A percentile compares a stretch with the other conserved stretches of the same genome.
phyloP scores from a whole-genome alignment of 2,797 vertebrate species.

The Potorous gilbertii region DNA sequence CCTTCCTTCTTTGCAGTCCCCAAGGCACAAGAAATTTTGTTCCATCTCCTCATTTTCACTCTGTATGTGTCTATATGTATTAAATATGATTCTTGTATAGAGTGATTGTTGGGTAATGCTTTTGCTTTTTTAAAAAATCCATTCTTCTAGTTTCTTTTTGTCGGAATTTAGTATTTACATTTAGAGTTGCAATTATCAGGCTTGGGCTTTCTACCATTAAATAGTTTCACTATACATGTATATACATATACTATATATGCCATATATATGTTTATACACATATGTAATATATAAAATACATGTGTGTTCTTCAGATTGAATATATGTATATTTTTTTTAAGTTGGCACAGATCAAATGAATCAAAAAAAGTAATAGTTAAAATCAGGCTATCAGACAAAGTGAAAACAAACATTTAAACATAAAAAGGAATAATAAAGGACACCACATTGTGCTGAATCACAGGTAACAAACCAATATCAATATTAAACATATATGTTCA shows the following conservation, averaged over 20 bases:
- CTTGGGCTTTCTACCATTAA: not conserved
- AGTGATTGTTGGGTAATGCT: not conserved
- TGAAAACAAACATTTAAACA: not conserved
- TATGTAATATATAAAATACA: not conserved
- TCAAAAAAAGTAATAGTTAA: not conserved
- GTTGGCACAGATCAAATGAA: not conserved
- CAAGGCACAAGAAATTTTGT: not conserved
- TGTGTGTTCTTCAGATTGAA: not conserved
- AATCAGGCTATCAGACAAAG: not conserved
- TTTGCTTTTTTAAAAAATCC: not conserved
- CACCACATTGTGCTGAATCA: not conserved
- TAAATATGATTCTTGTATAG: not conserved
- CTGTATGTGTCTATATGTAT: not conserved
- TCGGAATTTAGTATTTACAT: not conserved
- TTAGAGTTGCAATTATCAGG: not conserved
- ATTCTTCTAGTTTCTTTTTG: not conserved
- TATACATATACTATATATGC: not conserved
- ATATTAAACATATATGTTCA: not conserved
- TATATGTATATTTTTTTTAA: not conserved
- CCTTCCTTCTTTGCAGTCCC: not conserved
- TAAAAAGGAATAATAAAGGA: not conserved
- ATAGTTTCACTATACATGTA: not conserved
- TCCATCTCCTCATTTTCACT: not conserved
- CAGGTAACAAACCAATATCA: not conserved
- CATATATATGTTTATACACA: not conserved